Evolutionary conservation across 2,888 invertebrate species (phyloP).

Genomic region (Hydropsyche betteni): DNA sequence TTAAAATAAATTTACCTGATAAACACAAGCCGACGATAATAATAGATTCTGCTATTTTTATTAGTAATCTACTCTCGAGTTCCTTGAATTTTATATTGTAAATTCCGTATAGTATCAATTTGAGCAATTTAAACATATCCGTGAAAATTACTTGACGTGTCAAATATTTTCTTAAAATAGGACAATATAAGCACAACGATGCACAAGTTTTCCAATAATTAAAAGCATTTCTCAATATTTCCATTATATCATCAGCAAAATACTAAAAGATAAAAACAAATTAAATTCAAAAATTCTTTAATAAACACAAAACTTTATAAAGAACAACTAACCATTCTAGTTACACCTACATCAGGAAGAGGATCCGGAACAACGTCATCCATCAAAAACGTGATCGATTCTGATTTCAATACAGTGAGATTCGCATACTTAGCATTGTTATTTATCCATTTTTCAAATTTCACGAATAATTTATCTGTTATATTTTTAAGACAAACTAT

Average conservation of each 20-base stretch:
- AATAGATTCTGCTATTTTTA: constrained; percentile 61
- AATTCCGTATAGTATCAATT: constrained; percentile 58
- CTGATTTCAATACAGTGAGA: no score
- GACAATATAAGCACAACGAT: constrained; percentile 66
- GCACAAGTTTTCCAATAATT: constrained; percentile 67
- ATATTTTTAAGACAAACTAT: constrained; percentile 60
- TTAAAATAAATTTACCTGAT: constrained; percentile 57
- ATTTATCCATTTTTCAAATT: no score
- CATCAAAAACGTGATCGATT: no score
- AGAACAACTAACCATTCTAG: no score
- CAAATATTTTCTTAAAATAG: constrained; percentile 64
- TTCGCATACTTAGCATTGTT: no score
- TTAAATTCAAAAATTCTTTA: no score
- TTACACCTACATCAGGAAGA: no score
- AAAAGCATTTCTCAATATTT: constrained; percentile 60
- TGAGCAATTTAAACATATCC: constrained; percentile 60
- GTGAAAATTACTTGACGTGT: constrained; percentile 58
- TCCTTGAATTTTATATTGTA: constrained; percentile 54
- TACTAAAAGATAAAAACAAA: background rate
- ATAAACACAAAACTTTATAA: no score
- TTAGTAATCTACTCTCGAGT: constrained; percentile 57
- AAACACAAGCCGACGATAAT: constrained; percentile 62
- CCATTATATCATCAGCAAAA: constrained; percentile 53
- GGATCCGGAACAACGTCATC: no score
- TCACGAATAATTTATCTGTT: constrained; percentile 59